These are phyloP conservation scores for Megamerina dolium DNA, from an alignment of 2,888 invertebrate species.

Conservation along the genomic window DNA sequence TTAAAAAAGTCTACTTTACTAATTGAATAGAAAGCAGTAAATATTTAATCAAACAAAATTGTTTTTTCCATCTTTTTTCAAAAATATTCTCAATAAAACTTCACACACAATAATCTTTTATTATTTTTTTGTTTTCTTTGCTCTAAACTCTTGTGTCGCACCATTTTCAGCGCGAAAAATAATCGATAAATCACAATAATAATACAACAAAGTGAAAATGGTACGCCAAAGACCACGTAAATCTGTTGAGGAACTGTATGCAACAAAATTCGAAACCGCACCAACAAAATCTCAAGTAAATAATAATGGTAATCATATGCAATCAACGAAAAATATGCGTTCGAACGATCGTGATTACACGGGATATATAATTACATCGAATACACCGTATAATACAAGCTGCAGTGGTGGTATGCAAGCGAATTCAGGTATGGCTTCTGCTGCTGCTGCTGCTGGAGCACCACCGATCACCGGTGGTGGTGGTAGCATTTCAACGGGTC, in stretches of 20 bases:
- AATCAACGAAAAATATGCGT: conserved; percentile 3
- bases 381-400: conserved; percentile 13
- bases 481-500: conserved; percentile 5
- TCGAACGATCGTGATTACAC: conserved; percentile 10
- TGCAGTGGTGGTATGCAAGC: neutral
- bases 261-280: conserved; percentile 29
- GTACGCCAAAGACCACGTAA: conserved; percentile 38
- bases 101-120: no score
- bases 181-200: no score
- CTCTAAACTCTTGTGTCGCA: no score
- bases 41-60: no score
- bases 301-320: conserved; percentile 2
- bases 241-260: conserved; percentile 40
- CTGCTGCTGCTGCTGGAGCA: neutral
- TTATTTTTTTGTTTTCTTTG: no score
- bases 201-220: no score
- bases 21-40: no score
- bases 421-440: conserved; percentile 1
- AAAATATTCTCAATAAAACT: no score
- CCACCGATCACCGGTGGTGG: neutral
- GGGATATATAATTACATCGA: conserved; percentile 20
- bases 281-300: conserved; percentile 24
- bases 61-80: no score
- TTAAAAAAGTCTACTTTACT: no score
- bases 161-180: no score